These are phyloP conservation scores for Xyrichtys novacula DNA, from an alignment of 2,797 vertebrate genomes.

Conservation along the genomic window DNA sequence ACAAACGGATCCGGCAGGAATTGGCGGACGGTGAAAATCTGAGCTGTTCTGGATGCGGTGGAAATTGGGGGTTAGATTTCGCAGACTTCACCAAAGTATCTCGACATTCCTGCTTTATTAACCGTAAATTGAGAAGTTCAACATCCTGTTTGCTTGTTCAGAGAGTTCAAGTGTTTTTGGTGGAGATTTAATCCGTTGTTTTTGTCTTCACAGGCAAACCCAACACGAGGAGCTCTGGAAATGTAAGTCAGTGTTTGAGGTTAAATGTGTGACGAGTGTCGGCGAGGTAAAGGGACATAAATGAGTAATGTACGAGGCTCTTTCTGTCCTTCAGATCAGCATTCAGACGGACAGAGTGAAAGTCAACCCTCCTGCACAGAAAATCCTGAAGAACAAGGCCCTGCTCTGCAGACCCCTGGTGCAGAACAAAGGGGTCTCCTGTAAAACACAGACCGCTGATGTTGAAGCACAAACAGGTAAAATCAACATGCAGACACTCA, in stretches of 20 bases:
- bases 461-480: constrained; percentile 93
- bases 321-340: constrained; percentile 81
- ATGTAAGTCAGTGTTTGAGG: constrained; percentile 83
- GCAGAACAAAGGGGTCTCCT: constrained; percentile 95
- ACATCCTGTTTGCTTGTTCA: no score
- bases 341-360: constrained; percentile 90
- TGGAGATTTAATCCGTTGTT: neutral
- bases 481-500: neutral
- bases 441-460: constrained; percentile 90
- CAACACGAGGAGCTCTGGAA: constrained; percentile 86
- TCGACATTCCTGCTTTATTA: no score
- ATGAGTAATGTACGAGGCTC: no score
- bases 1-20: no score
- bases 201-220: constrained; percentile 82
- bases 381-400: constrained; percentile 96
- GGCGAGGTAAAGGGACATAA: no score
- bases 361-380: constrained; percentile 80
- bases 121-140: no score
- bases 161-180: neutral
- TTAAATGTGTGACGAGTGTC: no score
- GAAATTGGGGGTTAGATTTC: no score
- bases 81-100: no score
- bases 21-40: no score
- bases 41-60: no score
- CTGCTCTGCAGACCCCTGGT: constrained; percentile 95